Evolutionary conservation across 1,140 invertebrate species (phyloP).

Genomic region (Bathynomus jamesi): DNA sequence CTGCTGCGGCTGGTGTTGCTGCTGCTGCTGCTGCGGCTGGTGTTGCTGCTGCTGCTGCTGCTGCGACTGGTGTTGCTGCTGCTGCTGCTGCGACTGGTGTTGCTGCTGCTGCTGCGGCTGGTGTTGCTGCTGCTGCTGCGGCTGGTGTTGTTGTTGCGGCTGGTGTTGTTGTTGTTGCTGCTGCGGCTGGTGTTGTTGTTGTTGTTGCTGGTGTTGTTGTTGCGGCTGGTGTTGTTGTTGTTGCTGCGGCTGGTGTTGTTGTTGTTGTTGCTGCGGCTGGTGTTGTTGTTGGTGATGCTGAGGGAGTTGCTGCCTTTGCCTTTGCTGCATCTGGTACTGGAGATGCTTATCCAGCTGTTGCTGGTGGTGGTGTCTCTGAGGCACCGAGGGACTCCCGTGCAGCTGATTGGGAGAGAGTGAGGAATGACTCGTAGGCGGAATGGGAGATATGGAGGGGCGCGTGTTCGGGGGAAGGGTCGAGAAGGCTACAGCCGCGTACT

Average conservation of each 20-base stretch:
- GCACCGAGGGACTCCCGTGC: background rate
- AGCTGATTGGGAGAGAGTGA: conserved; percentile 3
- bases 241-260: background rate
- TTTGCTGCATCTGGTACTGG: background rate
- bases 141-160: background rate
- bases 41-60: background rate
- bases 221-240: background rate
- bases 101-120: conserved; percentile 4
- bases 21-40: background rate
- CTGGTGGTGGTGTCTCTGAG: conserved; percentile 11
- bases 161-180: background rate
- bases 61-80: background rate
- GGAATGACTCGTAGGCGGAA: conserved; percentile 14
- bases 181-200: background rate
- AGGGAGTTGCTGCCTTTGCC: background rate
- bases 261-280: background rate
- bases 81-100: background rate
- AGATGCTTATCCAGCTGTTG: background rate
- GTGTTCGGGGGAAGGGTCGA: conserved; percentile 4
- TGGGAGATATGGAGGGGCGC: conserved; percentile 2
- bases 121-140: background rate
- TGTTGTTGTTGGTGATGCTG: background rate
- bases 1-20: background rate
- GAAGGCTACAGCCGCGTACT: conserved; percentile 24
- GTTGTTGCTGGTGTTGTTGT: background rate